Conservation (phyloP, 2,888 invertebrate genomes). For the Metellina segmentata region DNA sequence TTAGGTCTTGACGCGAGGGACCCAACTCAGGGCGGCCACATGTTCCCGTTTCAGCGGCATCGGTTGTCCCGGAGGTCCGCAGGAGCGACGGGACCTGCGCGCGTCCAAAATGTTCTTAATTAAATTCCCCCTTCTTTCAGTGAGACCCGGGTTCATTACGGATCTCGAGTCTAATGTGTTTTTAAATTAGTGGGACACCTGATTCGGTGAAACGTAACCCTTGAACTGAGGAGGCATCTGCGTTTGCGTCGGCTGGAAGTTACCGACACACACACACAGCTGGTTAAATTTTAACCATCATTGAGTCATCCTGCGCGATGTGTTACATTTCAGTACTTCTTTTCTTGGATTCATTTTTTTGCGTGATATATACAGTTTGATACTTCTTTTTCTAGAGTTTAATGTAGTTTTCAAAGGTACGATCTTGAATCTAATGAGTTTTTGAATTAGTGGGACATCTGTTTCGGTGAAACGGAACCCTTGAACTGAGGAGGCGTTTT, state of each 20-base stretch:
- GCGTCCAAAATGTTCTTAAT: not conserved
- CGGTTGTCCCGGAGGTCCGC: constrained; percentile 8
- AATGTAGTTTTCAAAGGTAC: no score
- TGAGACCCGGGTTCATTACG: constrained; percentile 24
- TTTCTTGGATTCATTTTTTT: no score
- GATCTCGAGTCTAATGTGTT: constrained; percentile 20
- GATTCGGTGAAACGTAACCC: constrained; percentile 38
- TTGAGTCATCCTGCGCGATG: no score
- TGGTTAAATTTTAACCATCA: no score
- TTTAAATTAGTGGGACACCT: constrained; percentile 11
- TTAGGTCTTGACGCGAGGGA: constrained; percentile 67
- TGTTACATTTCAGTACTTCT: no score
- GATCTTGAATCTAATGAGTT: constrained; percentile 16
- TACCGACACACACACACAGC: no score
- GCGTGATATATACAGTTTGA: no score
- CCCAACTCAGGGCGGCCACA: constrained; percentile 57
- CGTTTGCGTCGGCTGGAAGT: no score
- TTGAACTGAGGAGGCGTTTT: not conserved
- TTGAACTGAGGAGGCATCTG: not conserved
- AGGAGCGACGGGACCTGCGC: not conserved
- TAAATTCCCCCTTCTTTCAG: constrained; percentile 12
- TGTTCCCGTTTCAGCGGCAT: constrained; percentile 61
- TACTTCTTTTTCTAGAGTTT: no score
- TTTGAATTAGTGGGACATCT: constrained; percentile 7
- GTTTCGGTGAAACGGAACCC: constrained; percentile 34